These are phyloP conservation scores for Ctenoplectra terminalis DNA, from an alignment of 1,140 invertebrate species.

Conservation along the genomic window DNA sequence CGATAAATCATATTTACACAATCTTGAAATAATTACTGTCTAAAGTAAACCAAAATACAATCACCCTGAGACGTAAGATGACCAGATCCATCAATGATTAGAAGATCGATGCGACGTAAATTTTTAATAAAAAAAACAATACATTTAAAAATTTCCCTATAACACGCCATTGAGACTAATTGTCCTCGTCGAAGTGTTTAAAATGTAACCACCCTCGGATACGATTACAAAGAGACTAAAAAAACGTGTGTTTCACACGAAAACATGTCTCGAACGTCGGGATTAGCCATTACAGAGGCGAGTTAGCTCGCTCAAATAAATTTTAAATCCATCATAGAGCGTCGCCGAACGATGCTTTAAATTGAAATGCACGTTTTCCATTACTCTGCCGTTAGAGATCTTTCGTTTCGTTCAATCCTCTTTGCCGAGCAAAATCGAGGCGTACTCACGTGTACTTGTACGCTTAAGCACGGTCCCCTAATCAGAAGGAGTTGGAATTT, in stretches of 20 bases:
- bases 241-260: background rate
- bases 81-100: too few species aligned
- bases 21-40: too few species aligned
- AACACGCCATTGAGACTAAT: background rate
- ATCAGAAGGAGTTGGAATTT: slow-evolving; percentile 11
- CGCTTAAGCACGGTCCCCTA: slow-evolving; percentile 15
- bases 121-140: background rate
- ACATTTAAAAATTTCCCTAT: background rate
- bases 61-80: too few species aligned
- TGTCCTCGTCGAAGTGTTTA: background rate
- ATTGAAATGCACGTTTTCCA: slow-evolving; percentile 16
- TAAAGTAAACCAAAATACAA: too few species aligned
- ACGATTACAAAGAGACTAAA: background rate
- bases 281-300: background rate
- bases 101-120: too few species aligned
- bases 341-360: background rate
- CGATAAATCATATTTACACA: too few species aligned
- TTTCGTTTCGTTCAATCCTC: slow-evolving; percentile 15
- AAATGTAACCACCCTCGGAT: too few species aligned
- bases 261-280: background rate
- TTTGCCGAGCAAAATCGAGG: background rate
- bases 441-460: background rate
- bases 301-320: slow-evolving; percentile 2
- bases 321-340: slow-evolving; percentile 1
- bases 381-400: background rate